A percentile compares a stretch with the other conserved stretches of the same genome.
These are phyloP conservation scores for Malthinus seriepunctatus DNA, from an alignment of 2,888 invertebrate species.

Conservation along the genomic window DNA sequence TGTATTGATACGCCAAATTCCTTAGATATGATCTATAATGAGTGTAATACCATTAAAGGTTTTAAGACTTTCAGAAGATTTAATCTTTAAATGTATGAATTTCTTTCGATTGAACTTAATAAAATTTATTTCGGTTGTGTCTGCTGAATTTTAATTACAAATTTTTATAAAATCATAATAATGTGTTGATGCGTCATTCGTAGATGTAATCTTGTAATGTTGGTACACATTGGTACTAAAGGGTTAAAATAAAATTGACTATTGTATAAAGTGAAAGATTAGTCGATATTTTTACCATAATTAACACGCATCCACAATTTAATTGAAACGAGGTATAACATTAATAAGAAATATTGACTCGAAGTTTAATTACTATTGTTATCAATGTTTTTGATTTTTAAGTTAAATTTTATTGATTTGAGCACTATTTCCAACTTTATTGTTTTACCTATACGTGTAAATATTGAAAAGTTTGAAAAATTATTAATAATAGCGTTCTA, in stretches of 20 bases:
- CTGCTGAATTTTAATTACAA: constrained; percentile 21
- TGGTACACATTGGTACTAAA: constrained; percentile 52
- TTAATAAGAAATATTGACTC: not conserved
- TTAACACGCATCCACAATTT: constrained; percentile 40
- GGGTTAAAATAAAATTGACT: constrained; percentile 44
- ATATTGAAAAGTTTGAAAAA: too few species aligned
- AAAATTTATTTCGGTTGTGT: not conserved
- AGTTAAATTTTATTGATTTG: too few species aligned
- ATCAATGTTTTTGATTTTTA: too few species aligned
- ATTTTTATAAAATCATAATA: constrained; percentile 29
- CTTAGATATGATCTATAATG: constrained; percentile 47
- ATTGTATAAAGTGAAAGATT: constrained; percentile 45
- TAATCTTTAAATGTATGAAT: constrained; percentile 46
- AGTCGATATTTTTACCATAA: constrained; percentile 51
- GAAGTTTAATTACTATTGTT: too few species aligned
- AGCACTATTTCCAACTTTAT: not conserved
- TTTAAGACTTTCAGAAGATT: constrained; percentile 48
- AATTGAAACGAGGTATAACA: constrained; percentile 18
- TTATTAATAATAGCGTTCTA: constrained; percentile 15
- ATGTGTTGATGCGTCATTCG: constrained; percentile 42
- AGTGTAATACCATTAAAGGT: constrained; percentile 42
- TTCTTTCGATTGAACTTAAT: not conserved
- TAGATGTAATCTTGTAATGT: constrained; percentile 50
- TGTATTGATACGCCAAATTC: constrained; percentile 47
- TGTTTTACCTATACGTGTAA: too few species aligned